Conservation (phyloP, 1,140 invertebrate species). For the Drosophila yakuba region DNA sequence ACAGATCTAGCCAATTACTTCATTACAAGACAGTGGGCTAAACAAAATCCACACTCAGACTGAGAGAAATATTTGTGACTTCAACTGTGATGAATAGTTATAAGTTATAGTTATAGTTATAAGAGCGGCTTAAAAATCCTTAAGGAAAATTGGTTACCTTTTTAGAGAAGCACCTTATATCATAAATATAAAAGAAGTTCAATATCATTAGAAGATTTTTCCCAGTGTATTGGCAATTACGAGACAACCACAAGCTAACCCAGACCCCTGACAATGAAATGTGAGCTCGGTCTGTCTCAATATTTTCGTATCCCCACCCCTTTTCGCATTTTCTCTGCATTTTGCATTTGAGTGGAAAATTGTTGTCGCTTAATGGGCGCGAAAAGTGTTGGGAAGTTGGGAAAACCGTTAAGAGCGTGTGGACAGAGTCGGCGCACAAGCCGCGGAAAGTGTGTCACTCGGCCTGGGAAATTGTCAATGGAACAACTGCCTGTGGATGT, state of each 20-base stretch:
- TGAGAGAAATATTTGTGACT: neutral
- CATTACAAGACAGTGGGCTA: constrained; percentile 55
- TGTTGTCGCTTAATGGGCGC: constrained; percentile 68
- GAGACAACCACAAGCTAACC: constrained; percentile 27
- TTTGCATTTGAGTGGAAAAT: constrained; percentile 73
- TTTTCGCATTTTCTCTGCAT: constrained; percentile 23
- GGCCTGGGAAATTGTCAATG: constrained; percentile 77
- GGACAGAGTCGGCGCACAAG: constrained; percentile 47
- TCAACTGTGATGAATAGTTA: too few species aligned
- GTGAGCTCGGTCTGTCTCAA: constrained; percentile 60
- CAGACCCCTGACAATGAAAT: constrained; percentile 74
- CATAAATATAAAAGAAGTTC: neutral
- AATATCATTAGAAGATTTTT: neutral
- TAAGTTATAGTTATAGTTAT: too few species aligned
- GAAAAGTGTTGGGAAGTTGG: constrained; percentile 45
- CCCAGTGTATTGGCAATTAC: constrained; percentile 28
- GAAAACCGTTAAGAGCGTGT: constrained; percentile 70
- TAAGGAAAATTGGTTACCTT: too few species aligned
- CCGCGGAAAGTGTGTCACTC: constrained; percentile 72
- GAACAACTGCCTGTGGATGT: constrained; percentile 47
- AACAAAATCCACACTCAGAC: neutral
- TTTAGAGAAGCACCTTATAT: too few species aligned
- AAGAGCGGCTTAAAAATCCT: too few species aligned
- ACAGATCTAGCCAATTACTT: constrained; percentile 71
- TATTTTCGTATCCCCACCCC: constrained; percentile 21